Evolutionary conservation across 2,797 vertebrate genomes (phyloP), one percentile per base, ranked within the genome.

Genomic region (Limnodromus scolopaceus): DNA sequence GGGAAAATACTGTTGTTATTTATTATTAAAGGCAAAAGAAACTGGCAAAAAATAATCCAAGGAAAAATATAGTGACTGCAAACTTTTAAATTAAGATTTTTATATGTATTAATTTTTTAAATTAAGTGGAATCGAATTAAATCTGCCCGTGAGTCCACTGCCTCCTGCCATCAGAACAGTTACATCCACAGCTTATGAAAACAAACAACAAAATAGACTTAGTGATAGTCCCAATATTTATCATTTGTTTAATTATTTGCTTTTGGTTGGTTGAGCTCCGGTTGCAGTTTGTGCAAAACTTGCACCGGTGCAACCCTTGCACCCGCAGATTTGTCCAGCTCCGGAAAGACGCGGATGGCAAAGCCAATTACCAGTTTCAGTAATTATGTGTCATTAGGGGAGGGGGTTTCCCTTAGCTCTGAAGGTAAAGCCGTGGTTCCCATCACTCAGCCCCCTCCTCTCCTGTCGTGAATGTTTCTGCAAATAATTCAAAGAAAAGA

Each of bases 401-500:
- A 74, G 5, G 5, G 43, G 27, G 6, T 9, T 83, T 53, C 23
- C n/a, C 10, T 0, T 0, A 15, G 23, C 9, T 51, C 20, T 28
- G 41, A 12, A 32, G 49, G 28, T 28, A 9, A 84, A 43, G 57
- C 7, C 0, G 0, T 14, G 10, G 15, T 22, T 58, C 16, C 16
- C n/a, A 14, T 2, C 12, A 1, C 4, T 46, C 78, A 64, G 41
- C 7, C 0, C 0, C 9, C 23, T 60, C 57, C 32, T 6, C 6
- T 9, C 19, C 19, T 11, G 8, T 11, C 57, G 9, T 5, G 16
- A 23, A n/a, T 1, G 34, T 38, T 43, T 6, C 79, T 63, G 68
- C 39, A 85, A 55, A 63, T 46, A 38, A 51, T 28, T 58, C 58
- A 4, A 46, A 64, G 78, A 22, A 45, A 48, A 49, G 49, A 2